Evolutionary conservation across 2,888 invertebrate genomes (phyloP).

Genomic region (Aphodius sticticus): DNA sequence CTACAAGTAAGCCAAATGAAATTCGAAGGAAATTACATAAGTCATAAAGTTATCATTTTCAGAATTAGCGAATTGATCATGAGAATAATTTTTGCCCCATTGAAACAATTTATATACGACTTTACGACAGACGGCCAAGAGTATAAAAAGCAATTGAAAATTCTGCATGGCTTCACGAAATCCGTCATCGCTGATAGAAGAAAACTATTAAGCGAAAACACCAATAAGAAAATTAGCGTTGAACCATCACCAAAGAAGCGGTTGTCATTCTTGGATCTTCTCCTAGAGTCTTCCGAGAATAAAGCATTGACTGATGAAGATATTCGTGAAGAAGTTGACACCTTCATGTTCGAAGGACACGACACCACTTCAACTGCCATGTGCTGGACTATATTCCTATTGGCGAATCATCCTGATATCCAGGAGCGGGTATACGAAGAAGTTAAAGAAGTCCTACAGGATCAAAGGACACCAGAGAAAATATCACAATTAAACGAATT

Average conservation of each 20-base stretch:
- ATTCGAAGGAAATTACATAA: not conserved
- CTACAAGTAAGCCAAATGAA: constrained; percentile 23
- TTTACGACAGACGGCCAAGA: constrained; percentile 15
- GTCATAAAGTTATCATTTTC: constrained; percentile 14
- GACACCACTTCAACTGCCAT: constrained; percentile 58
- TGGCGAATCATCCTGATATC: constrained; percentile 55
- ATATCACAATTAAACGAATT: constrained; percentile 54
- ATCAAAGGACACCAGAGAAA: constrained; percentile 42
- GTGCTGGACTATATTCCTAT: constrained; percentile 54
- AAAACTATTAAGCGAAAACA: not conserved
- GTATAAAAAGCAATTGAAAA: constrained; percentile 17
- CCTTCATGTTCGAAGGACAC: constrained; percentile 48
- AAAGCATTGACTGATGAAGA: constrained; percentile 44
- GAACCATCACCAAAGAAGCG: constrained; percentile 39
- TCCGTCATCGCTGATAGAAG: constrained; percentile 29
- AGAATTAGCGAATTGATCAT: constrained; percentile 21
- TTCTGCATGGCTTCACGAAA: constrained; percentile 28
- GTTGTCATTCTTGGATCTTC: constrained; percentile 48
- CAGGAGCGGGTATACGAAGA: constrained; percentile 55
- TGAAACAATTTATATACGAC: constrained; percentile 8
- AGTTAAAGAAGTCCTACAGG: constrained; percentile 51
- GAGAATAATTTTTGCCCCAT: constrained; percentile 14
- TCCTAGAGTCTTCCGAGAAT: constrained; percentile 46
- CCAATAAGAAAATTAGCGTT: constrained; percentile 26
- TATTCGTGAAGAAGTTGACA: constrained; percentile 52